Evolutionary conservation across 2,888 invertebrate species (phyloP).

Genomic region (Apoderus coryli): DNA sequence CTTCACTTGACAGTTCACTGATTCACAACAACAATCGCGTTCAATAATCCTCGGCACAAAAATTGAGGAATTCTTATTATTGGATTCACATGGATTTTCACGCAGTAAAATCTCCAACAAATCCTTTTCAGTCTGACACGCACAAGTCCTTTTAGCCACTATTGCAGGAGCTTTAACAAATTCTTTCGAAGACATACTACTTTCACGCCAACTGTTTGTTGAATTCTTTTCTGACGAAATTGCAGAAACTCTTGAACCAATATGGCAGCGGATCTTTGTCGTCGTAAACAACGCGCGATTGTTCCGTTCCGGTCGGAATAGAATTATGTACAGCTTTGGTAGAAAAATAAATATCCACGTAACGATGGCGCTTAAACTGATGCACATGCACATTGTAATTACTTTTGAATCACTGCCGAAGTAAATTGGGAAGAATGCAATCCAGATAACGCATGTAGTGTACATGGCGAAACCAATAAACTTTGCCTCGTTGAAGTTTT

Average conservation of each 20-base stretch:
- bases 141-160: conserved; percentile 25
- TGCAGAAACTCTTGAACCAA: conserved; percentile 39
- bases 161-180: conserved; percentile 8
- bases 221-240: conserved; percentile 32
- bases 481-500: conserved; percentile 67
- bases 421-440: conserved; percentile 64
- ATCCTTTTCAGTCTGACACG: conserved; percentile 33
- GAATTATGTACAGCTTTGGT: conserved; percentile 63
- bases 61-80: conserved; percentile 20
- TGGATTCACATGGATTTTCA: conserved; percentile 22
- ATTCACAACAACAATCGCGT: conserved; percentile 28
- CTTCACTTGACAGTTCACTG: conserved; percentile 31
- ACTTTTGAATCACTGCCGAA: conserved; percentile 52
- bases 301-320: conserved; percentile 61
- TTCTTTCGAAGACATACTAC: conserved; percentile 14
- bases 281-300: conserved; percentile 61
- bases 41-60: conserved; percentile 25
- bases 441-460: conserved; percentile 64
- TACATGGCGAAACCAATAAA: conserved; percentile 71
- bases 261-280: conserved; percentile 55
- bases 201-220: conserved; percentile 26
- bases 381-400: conserved; percentile 46
- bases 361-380: conserved; percentile 57
- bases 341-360: conserved; percentile 59
- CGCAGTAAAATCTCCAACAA: conserved; percentile 28